Evolutionary conservation across 2,113 vertebrate species (phyloP).

Genomic region (Cyphomyrus discorhynchus): DNA sequence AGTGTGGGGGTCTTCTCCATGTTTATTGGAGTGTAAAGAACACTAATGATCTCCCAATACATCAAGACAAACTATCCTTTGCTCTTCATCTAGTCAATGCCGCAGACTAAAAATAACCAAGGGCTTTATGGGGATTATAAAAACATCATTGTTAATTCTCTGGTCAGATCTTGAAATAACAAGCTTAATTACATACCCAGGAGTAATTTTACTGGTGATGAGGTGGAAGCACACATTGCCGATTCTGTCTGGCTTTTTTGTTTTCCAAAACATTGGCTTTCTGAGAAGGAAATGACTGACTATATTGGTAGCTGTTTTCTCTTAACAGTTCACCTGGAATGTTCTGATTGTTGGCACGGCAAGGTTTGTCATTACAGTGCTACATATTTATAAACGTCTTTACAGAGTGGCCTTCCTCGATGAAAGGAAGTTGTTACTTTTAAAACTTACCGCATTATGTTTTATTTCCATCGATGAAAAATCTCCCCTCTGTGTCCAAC

Average conservation of each 20-base stretch:
- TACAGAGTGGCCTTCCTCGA: not conserved
- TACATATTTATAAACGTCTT: not conserved
- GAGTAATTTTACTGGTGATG: slow-evolving; percentile 22
- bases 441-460: not conserved
- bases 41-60: slow-evolving; percentile 34
- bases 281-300: not conserved
- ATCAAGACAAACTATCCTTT: slow-evolving; percentile 24
- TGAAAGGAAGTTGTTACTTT: not conserved
- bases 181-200: slow-evolving; percentile 27
- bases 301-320: not conserved
- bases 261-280: not conserved
- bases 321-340: not conserved
- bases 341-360: too few species aligned
- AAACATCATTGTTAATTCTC: slow-evolving; percentile 30
- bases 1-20: not conserved
- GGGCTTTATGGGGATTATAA: slow-evolving; percentile 22
- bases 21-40: not conserved
- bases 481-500: not conserved
- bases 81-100: not conserved
- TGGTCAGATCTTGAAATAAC: slow-evolving; percentile 31
- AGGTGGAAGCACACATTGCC: not conserved
- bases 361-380: not conserved
- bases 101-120: slow-evolving; percentile 19
- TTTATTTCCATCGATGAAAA: not conserved
- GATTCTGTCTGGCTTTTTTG: not conserved